A percentile compares a stretch with the other conserved stretches of the same genome.
These are phyloP conservation scores for Eudasyphora cyanicolor DNA, from an alignment of 2,888 invertebrate species.

Conservation along the genomic window DNA sequence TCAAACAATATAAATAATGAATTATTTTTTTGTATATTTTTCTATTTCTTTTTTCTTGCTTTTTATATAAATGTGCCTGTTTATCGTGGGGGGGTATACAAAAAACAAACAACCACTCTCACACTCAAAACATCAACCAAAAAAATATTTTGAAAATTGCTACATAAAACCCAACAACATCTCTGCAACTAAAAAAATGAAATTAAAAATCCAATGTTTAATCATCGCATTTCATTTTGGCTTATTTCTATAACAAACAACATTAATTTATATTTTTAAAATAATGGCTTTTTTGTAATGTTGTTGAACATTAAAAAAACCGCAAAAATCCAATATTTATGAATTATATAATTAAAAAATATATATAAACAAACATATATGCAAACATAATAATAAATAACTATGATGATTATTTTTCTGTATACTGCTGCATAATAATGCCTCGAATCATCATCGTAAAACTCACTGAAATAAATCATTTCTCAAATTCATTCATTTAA, in stretches of 20 bases:
- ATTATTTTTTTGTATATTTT: constrained; percentile 78
- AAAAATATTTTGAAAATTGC: constrained; percentile 40
- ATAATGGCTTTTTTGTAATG: constrained; percentile 43
- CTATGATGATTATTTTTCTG: constrained; percentile 23
- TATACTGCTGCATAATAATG: not conserved
- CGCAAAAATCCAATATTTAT: constrained; percentile 30
- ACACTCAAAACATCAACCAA: constrained; percentile 57
- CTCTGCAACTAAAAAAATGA: constrained; percentile 48
- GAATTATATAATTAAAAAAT: constrained; percentile 34
- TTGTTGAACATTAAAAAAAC: constrained; percentile 31
- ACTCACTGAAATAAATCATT: constrained; percentile 37
- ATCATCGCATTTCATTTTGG: constrained; percentile 54
- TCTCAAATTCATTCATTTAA: constrained; percentile 29
- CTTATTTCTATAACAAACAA: constrained; percentile 46
- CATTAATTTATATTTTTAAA: constrained; percentile 55
- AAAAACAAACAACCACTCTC: constrained; percentile 70
- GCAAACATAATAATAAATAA: constrained; percentile 38
- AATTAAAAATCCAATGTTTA: constrained; percentile 17
- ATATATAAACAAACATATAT: constrained; percentile 35
- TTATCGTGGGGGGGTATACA: constrained; percentile 75
- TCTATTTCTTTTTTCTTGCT: constrained; percentile 79
- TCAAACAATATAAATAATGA: constrained; percentile 75
- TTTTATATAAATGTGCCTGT: constrained; percentile 77
- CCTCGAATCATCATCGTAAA: constrained; percentile 33
- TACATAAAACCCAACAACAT: constrained; percentile 55